Conservation (phyloP, 2,888 invertebrate genomes). For the Erpobdella octoculata region DNA sequence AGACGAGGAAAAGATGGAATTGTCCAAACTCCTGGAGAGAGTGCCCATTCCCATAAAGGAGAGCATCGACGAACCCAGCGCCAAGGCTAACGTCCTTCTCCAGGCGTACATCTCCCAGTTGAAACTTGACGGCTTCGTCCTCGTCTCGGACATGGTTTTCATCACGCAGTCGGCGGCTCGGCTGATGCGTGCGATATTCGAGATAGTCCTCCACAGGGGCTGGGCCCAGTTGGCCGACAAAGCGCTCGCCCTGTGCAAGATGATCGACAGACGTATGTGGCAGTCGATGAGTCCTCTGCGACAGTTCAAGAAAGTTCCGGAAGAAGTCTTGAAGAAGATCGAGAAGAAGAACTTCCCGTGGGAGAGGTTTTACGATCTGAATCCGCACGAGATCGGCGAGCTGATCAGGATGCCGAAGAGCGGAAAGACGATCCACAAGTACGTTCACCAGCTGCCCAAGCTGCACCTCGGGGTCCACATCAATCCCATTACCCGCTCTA, state of each 20-base stretch:
- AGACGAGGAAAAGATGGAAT: constrained; percentile 85
- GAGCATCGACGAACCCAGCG: constrained; percentile 91
- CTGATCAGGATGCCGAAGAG: constrained; percentile 80
- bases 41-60: constrained; percentile 99
- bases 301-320: constrained; percentile 93
- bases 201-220: constrained; percentile 81
- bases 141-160: constrained; percentile 99
- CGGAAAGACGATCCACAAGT: constrained; percentile 88
- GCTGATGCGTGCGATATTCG: constrained; percentile 88
- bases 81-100: constrained; percentile 79
- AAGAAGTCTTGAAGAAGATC: constrained; percentile 88
- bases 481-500: constrained; percentile 83
- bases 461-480: constrained; percentile 91
- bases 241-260: constrained; percentile 87
- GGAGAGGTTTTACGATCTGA: constrained; percentile 79
- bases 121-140: constrained; percentile 92
- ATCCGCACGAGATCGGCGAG: constrained; percentile 94
- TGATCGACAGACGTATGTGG: constrained; percentile 99
- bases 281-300: constrained; percentile 96
- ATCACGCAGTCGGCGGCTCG: constrained; percentile 94
- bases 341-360: constrained; percentile 76
- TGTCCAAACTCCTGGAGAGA: constrained; percentile 85
- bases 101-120: constrained; percentile 97
- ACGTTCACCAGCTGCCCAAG: constrained; percentile 85
- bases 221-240: constrained; percentile 98